Evolutionary conservation across 2,113 vertebrate species (phyloP).

Genomic region (Orcinus orca): DNA sequence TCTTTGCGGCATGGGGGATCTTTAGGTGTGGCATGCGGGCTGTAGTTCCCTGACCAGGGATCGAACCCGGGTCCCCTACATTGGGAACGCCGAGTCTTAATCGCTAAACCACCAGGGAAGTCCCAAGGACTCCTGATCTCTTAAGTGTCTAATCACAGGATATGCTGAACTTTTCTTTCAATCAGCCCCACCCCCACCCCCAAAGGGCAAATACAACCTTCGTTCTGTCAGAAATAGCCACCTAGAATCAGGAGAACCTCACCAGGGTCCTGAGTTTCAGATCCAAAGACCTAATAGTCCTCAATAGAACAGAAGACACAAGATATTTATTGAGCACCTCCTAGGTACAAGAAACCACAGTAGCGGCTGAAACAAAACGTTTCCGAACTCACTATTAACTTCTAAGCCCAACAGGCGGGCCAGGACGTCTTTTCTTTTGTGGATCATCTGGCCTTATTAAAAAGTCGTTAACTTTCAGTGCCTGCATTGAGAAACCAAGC

Average conservation of each 20-base stretch:
- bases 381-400: neutral
- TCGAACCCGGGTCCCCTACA: too few species aligned
- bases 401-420: neutral
- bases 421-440: neutral
- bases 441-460: neutral
- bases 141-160: neutral
- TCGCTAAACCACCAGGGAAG: too few species aligned
- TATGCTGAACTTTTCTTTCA: neutral
- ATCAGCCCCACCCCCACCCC: neutral
- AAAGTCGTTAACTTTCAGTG: neutral
- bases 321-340: neutral
- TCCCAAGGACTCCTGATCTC: neutral
- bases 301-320: neutral
- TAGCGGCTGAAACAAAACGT: neutral
- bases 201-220: neutral
- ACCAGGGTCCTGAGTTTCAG: neutral
- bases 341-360: neutral
- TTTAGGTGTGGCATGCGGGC: too few species aligned
- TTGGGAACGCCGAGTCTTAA: too few species aligned
- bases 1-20: too few species aligned
- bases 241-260: neutral
- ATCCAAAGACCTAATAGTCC: neutral
- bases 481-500: neutral
- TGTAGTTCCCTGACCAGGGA: too few species aligned
- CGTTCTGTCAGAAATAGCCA: neutral